Conservation (phyloP, 2,797 vertebrate species). For the Pseudochirops cupreus region DNA sequence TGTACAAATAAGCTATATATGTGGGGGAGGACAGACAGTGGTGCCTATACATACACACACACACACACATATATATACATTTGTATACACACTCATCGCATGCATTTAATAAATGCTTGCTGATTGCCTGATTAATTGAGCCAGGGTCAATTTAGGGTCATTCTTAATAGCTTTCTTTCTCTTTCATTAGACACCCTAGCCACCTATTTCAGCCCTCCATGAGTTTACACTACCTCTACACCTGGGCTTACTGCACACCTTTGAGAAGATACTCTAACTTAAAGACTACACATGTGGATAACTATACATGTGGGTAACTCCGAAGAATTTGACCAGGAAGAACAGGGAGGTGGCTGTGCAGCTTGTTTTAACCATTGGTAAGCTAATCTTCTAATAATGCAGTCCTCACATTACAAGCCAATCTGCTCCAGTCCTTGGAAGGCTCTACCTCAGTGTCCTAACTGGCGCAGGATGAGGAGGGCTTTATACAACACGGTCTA, state of each 20-base stretch:
- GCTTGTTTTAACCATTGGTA: background rate
- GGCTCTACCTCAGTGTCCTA: background rate
- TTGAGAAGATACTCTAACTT: background rate
- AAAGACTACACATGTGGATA: background rate
- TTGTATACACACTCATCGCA: background rate
- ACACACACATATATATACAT: no score
- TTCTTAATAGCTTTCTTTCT: background rate
- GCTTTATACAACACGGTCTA: background rate
- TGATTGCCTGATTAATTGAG: background rate
- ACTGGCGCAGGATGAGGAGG: background rate
- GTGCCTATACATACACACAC: no score
- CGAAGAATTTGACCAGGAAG: background rate
- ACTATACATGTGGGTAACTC: background rate
- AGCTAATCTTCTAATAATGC: background rate
- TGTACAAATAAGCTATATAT: background rate
- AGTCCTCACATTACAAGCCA: background rate
- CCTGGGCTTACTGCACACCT: background rate
- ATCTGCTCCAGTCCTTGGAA: background rate
- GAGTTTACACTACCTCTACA: background rate
- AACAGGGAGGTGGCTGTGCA: background rate
- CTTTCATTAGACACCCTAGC: background rate
- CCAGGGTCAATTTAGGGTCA: background rate
- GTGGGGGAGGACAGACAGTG: no score
- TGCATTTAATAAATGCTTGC: background rate
- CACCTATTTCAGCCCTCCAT: background rate